Percentiles rank a stretch among this genome's conserved stretches.
These are phyloP conservation scores for Agonopterix arenella DNA, from an alignment of 2,888 invertebrate genomes.

Conservation along the genomic window DNA sequence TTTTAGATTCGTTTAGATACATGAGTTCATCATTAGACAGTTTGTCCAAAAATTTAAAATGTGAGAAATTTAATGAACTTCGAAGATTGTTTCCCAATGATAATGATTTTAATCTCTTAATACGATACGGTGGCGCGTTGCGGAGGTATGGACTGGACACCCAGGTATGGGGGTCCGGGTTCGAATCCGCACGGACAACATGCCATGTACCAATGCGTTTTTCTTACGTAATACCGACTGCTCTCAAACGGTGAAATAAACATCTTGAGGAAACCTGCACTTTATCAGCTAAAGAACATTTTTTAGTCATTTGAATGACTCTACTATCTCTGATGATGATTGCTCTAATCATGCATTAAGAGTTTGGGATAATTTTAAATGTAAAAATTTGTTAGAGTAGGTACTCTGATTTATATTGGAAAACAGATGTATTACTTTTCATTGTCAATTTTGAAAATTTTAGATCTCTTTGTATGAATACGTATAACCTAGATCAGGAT, in stretches of 20 bases:
- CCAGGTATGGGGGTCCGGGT: too few species aligned
- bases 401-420: constrained; percentile 30
- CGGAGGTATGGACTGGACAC: too few species aligned
- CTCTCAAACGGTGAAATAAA: too few species aligned
- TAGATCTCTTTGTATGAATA: constrained; percentile 19
- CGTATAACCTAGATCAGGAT: too few species aligned
- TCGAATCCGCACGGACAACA: too few species aligned
- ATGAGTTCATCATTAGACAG: constrained; percentile 3
- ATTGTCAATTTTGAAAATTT: constrained; percentile 27
- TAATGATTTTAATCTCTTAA: constrained; percentile 9
- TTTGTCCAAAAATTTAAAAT: background rate
- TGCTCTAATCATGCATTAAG: background rate
- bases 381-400: constrained; percentile 15
- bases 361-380: constrained; percentile 18
- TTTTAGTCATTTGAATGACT: constrained; percentile 8
- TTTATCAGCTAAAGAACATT: constrained; percentile 12
- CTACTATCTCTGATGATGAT: background rate
- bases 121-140: too few species aligned
- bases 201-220: too few species aligned
- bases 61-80: constrained; percentile 7
- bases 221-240: too few species aligned
- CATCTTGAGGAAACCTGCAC: too few species aligned
- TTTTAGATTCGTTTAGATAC: constrained; percentile 9
- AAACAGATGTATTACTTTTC: constrained; percentile 20
- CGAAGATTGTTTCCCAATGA: constrained; percentile 3